Evolutionary conservation across 2,888 invertebrate species (phyloP).

Genomic region (Tetheella fluctuosa): DNA sequence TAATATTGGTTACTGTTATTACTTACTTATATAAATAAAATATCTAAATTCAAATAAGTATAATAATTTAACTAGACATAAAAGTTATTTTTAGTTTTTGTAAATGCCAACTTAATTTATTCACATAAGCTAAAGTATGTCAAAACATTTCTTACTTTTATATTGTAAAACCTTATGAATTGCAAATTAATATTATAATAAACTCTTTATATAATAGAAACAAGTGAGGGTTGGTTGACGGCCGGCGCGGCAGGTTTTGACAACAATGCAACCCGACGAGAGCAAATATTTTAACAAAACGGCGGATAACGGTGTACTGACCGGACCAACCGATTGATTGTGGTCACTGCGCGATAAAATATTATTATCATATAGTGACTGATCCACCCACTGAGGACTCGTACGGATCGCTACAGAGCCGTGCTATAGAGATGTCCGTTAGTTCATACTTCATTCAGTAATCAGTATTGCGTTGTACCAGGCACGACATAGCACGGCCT

Average conservation of each 20-base stretch:
- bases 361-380: conserved; percentile 62
- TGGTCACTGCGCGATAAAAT: conserved; percentile 44
- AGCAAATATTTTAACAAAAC: conserved; percentile 41
- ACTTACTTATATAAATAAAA: background rate
- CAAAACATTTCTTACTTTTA: conserved; percentile 7
- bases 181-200: no score
- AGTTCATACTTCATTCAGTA: no score
- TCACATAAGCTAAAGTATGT: background rate
- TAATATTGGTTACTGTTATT: background rate
- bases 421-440: conserved; percentile 23
- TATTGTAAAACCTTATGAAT: background rate
- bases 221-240: background rate
- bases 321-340: conserved; percentile 25
- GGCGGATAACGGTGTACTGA: no score
- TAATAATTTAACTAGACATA: background rate
- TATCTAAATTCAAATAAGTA: background rate
- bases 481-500: conserved; percentile 77
- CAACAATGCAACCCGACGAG: conserved; percentile 18
- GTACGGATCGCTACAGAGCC: conserved; percentile 39
- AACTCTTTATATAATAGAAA: no score
- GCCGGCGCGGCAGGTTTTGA: background rate
- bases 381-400: conserved; percentile 68
- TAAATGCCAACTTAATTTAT: background rate
- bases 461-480: conserved; percentile 62
- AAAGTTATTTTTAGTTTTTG: no score